Percentiles rank a stretch among this genome's conserved stretches.
Conservation (phyloP, 2,113 vertebrate genomes). For the Dendrocopos noguchii region DNA sequence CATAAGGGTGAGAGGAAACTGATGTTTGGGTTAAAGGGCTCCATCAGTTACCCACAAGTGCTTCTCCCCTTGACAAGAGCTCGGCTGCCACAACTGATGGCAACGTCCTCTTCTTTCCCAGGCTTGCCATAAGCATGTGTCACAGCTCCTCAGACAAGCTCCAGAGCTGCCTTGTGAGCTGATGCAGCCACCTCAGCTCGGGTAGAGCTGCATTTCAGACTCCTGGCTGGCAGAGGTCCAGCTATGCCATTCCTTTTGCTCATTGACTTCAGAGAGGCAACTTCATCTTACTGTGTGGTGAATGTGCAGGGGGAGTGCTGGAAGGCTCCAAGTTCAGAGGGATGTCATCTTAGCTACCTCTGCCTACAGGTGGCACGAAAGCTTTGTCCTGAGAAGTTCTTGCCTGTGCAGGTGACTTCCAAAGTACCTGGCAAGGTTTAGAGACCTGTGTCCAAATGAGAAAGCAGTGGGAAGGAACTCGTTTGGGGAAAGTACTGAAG, state of each 20-base stretch:
- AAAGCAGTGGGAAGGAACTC: background rate
- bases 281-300: no score
- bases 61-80: background rate
- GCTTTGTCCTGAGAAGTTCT: background rate
- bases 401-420: background rate
- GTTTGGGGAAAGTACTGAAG: background rate
- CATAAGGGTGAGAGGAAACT: background rate
- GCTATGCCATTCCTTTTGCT: background rate
- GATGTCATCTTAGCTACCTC: fast-evolving
- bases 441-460: background rate
- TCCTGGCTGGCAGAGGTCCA: background rate
- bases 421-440: background rate
- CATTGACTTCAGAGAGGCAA: background rate
- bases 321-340: background rate
- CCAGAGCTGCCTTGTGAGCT: background rate
- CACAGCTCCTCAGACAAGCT: background rate
- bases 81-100: background rate
- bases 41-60: fast-evolving
- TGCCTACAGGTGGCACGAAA: background rate
- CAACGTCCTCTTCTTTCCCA: background rate
- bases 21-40: background rate
- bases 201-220: background rate
- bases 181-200: background rate
- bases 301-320: background rate
- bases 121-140: background rate